Conservation (phyloP, 2,113 vertebrate genomes). For the Myiozetetes cayanensis region DNA sequence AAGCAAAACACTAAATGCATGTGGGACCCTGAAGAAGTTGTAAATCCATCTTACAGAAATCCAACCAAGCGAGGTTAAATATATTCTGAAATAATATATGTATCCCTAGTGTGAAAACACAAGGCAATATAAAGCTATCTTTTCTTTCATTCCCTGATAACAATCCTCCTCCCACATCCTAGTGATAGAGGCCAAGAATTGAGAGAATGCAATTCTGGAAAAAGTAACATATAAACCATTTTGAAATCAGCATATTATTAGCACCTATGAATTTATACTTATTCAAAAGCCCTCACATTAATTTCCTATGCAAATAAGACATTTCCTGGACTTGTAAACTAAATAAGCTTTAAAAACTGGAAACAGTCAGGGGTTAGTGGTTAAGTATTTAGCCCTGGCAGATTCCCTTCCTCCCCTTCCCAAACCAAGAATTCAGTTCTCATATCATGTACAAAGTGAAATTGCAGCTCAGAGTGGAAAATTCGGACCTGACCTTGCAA, state of each 20-base stretch:
- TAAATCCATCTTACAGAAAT: not conserved
- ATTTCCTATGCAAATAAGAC: not conserved
- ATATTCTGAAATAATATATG: not conserved
- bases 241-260: not conserved
- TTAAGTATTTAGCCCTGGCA: not conserved
- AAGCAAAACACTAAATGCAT: not conserved
- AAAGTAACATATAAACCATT: not conserved
- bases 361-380: not conserved
- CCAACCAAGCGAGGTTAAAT: not conserved
- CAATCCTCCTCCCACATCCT: not conserved
- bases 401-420: not conserved
- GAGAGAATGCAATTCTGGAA: not conserved
- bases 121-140: not conserved
- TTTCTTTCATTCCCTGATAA: not conserved
- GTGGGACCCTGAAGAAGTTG: not conserved
- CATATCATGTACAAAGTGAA: not conserved
- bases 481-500: not conserved
- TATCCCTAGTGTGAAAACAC: not conserved
- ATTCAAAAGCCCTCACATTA: not conserved
- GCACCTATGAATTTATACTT: not conserved
- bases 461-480: conserved; percentile 3
- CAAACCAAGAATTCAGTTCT: not conserved
- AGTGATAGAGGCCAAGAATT: not conserved
- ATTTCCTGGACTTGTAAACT: not conserved
- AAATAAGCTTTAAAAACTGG: not conserved